A percentile compares a stretch with the other conserved stretches of the same genome.
These are phyloP conservation scores for Cheirogaleus major DNA, from an alignment of 2,797 vertebrate genomes.

Conservation along the genomic window DNA sequence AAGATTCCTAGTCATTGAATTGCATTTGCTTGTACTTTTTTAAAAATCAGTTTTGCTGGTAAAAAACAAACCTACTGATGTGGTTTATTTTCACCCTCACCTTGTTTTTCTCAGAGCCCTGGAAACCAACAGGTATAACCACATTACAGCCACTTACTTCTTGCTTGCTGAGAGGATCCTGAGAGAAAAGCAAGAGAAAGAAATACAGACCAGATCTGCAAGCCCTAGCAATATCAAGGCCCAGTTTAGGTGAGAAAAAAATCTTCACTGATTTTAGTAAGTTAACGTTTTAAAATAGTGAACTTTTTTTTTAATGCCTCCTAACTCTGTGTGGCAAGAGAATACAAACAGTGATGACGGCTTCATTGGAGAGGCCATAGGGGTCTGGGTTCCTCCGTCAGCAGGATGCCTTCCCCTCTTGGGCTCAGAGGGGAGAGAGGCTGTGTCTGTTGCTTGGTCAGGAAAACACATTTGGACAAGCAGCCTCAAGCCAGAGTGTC, in stretches of 20 bases:
- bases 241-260: slow-evolving; percentile 93
- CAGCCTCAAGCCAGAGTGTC: background rate
- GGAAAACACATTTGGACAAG: background rate
- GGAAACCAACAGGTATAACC: slow-evolving; percentile 99
- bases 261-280: slow-evolving; percentile 67
- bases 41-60: background rate
- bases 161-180: slow-evolving; percentile 97
- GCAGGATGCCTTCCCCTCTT: background rate
- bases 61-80: background rate
- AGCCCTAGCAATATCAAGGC: slow-evolving; percentile 98
- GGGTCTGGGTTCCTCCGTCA: background rate
- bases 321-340: background rate
- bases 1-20: background rate
- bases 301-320: background rate
- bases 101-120: slow-evolving; percentile 89
- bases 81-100: slow-evolving; percentile 52
- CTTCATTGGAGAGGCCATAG: background rate
- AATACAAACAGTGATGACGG: background rate
- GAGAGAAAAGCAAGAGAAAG: slow-evolving; percentile 98
- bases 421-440: background rate
- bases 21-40: background rate
- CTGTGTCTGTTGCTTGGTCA: background rate
- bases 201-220: slow-evolving; percentile 95
- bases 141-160: slow-evolving; percentile 99
- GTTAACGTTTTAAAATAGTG: slow-evolving; percentile 48